Evolutionary conservation across 2,113 vertebrate species (phyloP), one percentile per base, ranked within the genome.

Genomic region (Ploceus nigricollis): DNA sequence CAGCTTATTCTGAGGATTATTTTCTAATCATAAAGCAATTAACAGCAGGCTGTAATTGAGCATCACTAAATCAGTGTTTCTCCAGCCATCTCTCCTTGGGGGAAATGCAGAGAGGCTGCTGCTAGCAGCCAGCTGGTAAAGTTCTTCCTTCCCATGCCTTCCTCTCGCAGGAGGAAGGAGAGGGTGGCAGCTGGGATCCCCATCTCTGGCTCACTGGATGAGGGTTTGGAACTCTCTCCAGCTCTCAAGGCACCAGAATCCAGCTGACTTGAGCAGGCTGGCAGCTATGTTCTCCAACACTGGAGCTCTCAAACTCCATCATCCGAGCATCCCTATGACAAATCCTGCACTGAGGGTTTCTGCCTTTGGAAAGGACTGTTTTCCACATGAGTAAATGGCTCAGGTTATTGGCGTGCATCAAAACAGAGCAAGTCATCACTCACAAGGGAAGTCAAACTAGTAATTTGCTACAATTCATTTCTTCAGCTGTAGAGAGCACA

Each of bases 121-220:
- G 53, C 47, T 14, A 23, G 39, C 66, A 28, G 28, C 2, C 0
- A 9, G 6, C 10, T 0, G 5, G 23, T 25, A 0, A 37, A 25
- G 17, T 6, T 56, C 75, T 42, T 73, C 54, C 54, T 56, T 54
- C 42, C 65, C 14, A 2, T 6, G 68, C 63, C 23, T 11, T 50
- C 15, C 39, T 57, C 22, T 33, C 1, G 2, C 0, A 2, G 71
- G 12, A 82, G 7, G 7, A 63, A 22, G 70, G 31, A 47, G 1
- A 14, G 23, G 37, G 12, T 0, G 4, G 21, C 50, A 65, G 58
- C 30, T 12, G 31, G 16, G 45, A 33, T 14, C 48, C 50, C 54
- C 3, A 7, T 21, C 44, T 18, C 39, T 3, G 35, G 24, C 44
- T 48, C 4, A 3, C 30, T 1, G 6, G 31, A 37, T 1, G 1